A percentile compares a stretch with the other conserved stretches of the same genome.
phyloP scores from a whole-genome alignment of 1,140 invertebrate species.

The Armadillidium nasatum region DNA sequence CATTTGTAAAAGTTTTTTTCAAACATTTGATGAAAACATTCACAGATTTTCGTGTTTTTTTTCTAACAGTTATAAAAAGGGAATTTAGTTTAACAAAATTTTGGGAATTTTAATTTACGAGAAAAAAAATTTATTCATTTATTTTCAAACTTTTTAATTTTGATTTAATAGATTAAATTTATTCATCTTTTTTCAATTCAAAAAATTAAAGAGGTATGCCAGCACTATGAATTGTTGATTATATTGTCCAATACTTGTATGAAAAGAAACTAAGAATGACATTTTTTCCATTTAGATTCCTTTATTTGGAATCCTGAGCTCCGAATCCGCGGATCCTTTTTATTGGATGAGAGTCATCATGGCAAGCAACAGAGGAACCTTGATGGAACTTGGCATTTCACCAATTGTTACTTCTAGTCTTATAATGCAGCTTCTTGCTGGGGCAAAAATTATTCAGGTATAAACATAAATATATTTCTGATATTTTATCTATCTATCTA shows the following conservation, averaged over 20 bases:
- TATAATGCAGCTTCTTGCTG: slow-evolving; percentile 98
- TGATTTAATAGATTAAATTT: background rate
- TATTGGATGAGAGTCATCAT: slow-evolving; percentile 99
- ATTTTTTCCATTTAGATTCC: slow-evolving; percentile 69
- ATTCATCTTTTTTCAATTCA: background rate
- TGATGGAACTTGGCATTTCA: slow-evolving; percentile 99
- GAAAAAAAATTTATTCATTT: no score
- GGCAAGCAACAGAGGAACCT: slow-evolving; percentile 97
- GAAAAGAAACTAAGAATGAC: slow-evolving; percentile 9
- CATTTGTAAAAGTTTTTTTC: no score
- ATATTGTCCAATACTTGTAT: no score
- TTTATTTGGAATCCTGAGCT: slow-evolving; percentile 99
- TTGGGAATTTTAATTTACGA: no score
- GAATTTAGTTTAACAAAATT: no score
- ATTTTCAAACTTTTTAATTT: background rate
- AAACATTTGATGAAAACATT: no score
- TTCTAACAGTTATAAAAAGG: no score
- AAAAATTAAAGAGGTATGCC: background rate
- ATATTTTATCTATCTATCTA: no score
- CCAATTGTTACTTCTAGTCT: slow-evolving; percentile 99
- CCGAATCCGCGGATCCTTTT: slow-evolving; percentile 99
- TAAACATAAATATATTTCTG: no score
- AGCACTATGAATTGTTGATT: no score
- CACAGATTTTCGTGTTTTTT: no score
- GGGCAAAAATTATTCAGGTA: slow-evolving; percentile 96